These are phyloP conservation scores for Syritta pipiens DNA, from an alignment of 2,888 invertebrate genomes.

Conservation along the genomic window DNA sequence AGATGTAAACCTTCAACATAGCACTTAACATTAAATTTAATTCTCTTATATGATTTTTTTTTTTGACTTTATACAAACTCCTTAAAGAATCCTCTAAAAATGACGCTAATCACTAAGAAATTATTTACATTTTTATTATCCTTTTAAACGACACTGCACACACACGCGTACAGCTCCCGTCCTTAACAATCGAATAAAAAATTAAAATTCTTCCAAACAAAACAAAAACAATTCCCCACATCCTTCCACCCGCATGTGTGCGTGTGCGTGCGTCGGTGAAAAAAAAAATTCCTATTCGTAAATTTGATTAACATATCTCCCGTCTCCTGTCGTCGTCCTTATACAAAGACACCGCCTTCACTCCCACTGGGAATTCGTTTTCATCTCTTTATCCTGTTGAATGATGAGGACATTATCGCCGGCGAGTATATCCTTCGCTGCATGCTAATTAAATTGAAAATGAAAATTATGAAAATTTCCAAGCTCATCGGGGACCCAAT, in stretches of 20 bases:
- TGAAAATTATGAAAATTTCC: constrained; percentile 63
- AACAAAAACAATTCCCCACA: background rate
- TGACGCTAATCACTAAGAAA: constrained; percentile 1
- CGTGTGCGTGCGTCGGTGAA: constrained; percentile 33
- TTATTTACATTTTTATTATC: constrained; percentile 45
- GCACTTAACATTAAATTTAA: background rate
- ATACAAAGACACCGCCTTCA: constrained; percentile 2
- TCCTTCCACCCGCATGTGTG: constrained; percentile 5
- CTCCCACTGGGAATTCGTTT: constrained; percentile 47
- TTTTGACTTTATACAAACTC: constrained; percentile 33
- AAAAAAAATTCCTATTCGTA: constrained; percentile 47
- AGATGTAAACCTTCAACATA: background rate
- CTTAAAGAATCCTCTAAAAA: background rate
- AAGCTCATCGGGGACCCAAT: constrained; percentile 56
- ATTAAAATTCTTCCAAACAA: background rate
- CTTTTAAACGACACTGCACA: constrained; percentile 20
- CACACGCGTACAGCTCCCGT: constrained; percentile 9
- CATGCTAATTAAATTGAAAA: constrained; percentile 64
- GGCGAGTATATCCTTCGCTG: constrained; percentile 43
- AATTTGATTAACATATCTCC: constrained; percentile 61
- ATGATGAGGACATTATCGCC: constrained; percentile 46
- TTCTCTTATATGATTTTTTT: background rate
- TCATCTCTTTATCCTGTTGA: constrained; percentile 61
- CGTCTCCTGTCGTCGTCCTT: constrained; percentile 22
- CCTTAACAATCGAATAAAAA: constrained; percentile 9